Base-by-base conservation (phyloP, 2,113 vertebrate genomes). In the Erinaceus europaeus region DNA sequence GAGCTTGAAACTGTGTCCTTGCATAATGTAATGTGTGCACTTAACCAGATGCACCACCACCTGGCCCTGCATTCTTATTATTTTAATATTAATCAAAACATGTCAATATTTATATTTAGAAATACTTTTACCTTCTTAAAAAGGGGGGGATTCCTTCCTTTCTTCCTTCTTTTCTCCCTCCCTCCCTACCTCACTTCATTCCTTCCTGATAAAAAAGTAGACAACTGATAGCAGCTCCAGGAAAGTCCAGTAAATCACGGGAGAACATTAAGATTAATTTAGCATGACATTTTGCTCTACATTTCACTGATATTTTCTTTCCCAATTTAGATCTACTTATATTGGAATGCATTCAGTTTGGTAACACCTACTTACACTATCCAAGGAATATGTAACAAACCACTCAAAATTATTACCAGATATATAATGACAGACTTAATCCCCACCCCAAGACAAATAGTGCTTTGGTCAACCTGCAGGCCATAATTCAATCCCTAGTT, bases 321-420 rank as follows among this genome's bases (percentile, higher is more conserved):
- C 61, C 78, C 21, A 1, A 34, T 82, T 82, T 87, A 87, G 74
- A 78, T 53, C 69, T 59, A 62, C 55, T 77, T 86, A 78, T 53
- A 86, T 68, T 57, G 18, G 13, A 53, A 59, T 83, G 36, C 82
- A 36, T 83, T 85, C 46, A 46, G 11, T 67, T 79, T 52, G 62
- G 11, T 2, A 62, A 18, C 18, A 36, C 3, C 1, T 79, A 53
- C 62, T 80, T 79, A 88, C 75, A 61, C 72, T 61, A 76, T 34
- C 57, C 55, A 75, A 88, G 21, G 52, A 73, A 55, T 14, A 79
- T 36, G 10, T 7, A 61, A 62, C 23, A 75, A 42, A 46, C n/a
- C 27, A 38, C 61, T 91, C 21, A 72, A 82, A 65, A 64, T 84
- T 25, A 67, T 38, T 9, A 87, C 55, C 64, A 86, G 50, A 79